A percentile compares a stretch with the other conserved stretches of the same genome.
Conservation (phyloP, 2,797 vertebrate species). For the Pantherophis vulpinus region DNA sequence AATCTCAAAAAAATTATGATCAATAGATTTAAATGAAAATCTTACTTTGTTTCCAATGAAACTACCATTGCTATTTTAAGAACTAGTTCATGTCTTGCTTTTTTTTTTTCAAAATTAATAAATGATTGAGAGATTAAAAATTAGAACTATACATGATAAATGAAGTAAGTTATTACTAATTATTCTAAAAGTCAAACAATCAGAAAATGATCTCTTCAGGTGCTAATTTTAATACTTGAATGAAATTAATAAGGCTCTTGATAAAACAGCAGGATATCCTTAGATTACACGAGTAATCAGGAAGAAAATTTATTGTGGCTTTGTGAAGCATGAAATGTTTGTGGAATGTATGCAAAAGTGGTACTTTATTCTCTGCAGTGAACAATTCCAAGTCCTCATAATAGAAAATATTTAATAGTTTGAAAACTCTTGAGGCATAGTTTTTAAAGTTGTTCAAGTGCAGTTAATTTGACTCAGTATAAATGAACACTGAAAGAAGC, state of each 20-base stretch:
- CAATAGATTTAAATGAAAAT: not conserved
- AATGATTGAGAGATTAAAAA: slow-evolving; percentile 46
- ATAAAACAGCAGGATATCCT: slow-evolving; percentile 77
- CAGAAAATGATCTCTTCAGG: slow-evolving; percentile 75
- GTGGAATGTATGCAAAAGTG: slow-evolving; percentile 80
- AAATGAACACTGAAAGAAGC: slow-evolving; percentile 55
- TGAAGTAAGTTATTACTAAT: slow-evolving; percentile 58
- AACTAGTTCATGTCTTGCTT: not conserved
- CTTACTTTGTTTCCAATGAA: slow-evolving; percentile 21
- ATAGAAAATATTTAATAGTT: slow-evolving; percentile 81
- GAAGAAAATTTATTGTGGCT: slow-evolving; percentile 79
- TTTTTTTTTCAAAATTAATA: slow-evolving; percentile 22
- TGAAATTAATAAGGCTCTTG: slow-evolving; percentile 81
- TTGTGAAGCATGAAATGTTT: slow-evolving; percentile 78
- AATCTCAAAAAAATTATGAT: not conserved
- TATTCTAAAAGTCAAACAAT: slow-evolving; percentile 71
- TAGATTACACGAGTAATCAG: slow-evolving; percentile 79
- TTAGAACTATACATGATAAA: slow-evolving; percentile 55
- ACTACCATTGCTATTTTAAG: not conserved
- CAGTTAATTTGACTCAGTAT: slow-evolving; percentile 70
- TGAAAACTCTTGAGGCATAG: slow-evolving; percentile 73
- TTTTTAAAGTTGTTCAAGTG: slow-evolving; percentile 72
- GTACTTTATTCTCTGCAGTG: slow-evolving; percentile 79
- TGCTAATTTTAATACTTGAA: slow-evolving; percentile 80
- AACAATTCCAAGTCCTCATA: slow-evolving; percentile 74